phyloP scores from a whole-genome alignment of 1,140 invertebrate species.

The Pseudomyrmex concolor region DNA sequence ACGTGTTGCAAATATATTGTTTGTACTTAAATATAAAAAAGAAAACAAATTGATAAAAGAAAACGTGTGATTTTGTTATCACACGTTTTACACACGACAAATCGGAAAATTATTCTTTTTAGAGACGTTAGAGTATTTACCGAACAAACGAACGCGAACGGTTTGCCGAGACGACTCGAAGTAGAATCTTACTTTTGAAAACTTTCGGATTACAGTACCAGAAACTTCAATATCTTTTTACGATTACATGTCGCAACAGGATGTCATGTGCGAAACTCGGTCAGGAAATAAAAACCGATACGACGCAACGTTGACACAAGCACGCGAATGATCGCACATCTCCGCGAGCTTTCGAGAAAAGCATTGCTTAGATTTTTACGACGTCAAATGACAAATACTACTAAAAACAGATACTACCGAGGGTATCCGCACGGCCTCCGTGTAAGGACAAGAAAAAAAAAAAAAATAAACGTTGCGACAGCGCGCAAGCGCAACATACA shows the following conservation, averaged over 20 bases:
- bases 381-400: constrained; percentile 31
- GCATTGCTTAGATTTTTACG: constrained; percentile 26
- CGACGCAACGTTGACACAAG: constrained; percentile 37
- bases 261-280: constrained; percentile 55
- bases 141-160: constrained; percentile 7
- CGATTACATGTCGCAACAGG: constrained; percentile 57
- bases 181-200: constrained; percentile 46
- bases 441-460: constrained; percentile 11
- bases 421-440: background rate
- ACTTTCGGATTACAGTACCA: constrained; percentile 55
- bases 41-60: background rate
- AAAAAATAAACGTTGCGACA: background rate
- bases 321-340: constrained; percentile 4
- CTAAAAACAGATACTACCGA: too few species aligned
- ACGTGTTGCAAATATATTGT: background rate
- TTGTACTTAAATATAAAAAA: too few species aligned
- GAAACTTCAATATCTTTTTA: constrained; percentile 59
- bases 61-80: background rate
- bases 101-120: background rate
- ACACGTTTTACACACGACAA: background rate
- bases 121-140: constrained; percentile 19
- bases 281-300: constrained; percentile 50
- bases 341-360: constrained; percentile 1
- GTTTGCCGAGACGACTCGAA: background rate
- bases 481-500: background rate